Conservation (phyloP, 2,113 vertebrate genomes). For the Psophia crepitans region DNA sequence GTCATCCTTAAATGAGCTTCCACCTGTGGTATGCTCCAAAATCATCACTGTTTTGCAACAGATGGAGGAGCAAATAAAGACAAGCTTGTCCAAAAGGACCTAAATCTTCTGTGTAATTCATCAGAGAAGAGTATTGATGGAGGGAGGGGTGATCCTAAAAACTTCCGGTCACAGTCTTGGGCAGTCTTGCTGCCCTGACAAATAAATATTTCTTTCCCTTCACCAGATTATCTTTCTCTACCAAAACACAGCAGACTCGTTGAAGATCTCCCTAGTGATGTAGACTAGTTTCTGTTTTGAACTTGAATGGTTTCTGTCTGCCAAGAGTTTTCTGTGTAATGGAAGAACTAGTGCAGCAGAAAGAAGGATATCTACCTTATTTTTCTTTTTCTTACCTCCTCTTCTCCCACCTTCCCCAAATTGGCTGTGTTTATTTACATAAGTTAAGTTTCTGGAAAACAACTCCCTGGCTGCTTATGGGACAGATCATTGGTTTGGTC, state of each 20-base stretch:
- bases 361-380: background rate
- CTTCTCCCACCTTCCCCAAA: background rate
- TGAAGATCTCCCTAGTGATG: background rate
- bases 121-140: background rate
- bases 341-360: background rate
- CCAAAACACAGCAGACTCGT: background rate
- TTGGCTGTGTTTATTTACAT: background rate
- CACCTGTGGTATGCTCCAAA: rapidly evolving
- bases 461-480: background rate
- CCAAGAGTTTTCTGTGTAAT: background rate
- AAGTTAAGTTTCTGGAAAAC: background rate
- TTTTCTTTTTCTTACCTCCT: background rate
- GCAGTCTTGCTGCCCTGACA: background rate
- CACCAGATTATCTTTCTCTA: background rate
- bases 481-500: background rate
- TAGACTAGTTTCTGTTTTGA: background rate
- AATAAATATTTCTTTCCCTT: background rate
- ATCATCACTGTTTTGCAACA: background rate
- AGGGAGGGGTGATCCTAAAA: background rate
- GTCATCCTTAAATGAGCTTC: background rate
- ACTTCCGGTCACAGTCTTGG: background rate
- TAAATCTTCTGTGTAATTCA: background rate
- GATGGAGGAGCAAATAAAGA: background rate
- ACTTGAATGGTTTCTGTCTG: background rate
- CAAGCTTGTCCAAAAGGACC: background rate